phyloP scores from a whole-genome alignment of 2,888 invertebrate species.

The Yponomeuta evonymella region DNA sequence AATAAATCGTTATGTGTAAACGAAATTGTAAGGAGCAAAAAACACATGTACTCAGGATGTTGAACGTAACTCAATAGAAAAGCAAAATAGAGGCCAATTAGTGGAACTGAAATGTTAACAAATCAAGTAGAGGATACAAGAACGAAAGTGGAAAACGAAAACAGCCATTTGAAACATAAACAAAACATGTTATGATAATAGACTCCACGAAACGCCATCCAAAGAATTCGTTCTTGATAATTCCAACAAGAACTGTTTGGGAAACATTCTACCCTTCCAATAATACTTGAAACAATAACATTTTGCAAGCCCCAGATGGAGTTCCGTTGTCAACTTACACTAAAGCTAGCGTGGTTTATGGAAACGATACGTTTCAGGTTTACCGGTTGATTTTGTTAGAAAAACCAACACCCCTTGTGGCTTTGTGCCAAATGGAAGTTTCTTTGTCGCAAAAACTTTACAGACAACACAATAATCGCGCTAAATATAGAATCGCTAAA shows the following conservation, averaged over 20 bases:
- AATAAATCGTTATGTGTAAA: neutral
- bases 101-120: slow-evolving; percentile 41
- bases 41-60: neutral
- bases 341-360: slow-evolving; percentile 52
- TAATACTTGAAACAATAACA: slow-evolving; percentile 61
- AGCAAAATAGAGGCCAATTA: slow-evolving; percentile 36
- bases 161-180: slow-evolving; percentile 64
- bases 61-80: neutral
- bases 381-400: slow-evolving; percentile 56
- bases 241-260: slow-evolving; percentile 62
- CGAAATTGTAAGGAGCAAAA: neutral
- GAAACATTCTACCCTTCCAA: slow-evolving; percentile 64
- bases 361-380: slow-evolving; percentile 72
- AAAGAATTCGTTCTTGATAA: slow-evolving; percentile 59
- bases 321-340: slow-evolving; percentile 40
- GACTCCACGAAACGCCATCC: slow-evolving; percentile 56
- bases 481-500: neutral
- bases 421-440: slow-evolving; percentile 71
- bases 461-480: slow-evolving; percentile 19
- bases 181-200: slow-evolving; percentile 73
- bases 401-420: slow-evolving; percentile 74
- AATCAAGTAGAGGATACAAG: slow-evolving; percentile 43
- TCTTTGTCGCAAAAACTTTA: slow-evolving; percentile 34
- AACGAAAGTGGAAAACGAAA: slow-evolving; percentile 55
- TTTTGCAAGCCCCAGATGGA: slow-evolving; percentile 49